These are phyloP conservation scores for Meteorus colon DNA, from an alignment of 2,888 invertebrate species.

Conservation along the genomic window DNA sequence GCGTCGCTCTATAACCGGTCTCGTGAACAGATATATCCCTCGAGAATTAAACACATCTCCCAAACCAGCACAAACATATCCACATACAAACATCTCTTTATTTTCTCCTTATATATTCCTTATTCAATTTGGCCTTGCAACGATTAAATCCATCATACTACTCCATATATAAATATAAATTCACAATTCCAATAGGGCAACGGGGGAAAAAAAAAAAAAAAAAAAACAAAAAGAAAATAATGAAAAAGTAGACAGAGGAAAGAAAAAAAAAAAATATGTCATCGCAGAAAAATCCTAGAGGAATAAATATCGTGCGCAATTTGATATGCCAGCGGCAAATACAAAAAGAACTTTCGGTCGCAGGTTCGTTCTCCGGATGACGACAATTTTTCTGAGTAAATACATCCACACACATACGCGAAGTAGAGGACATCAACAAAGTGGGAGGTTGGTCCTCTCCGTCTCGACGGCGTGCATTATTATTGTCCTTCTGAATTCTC, in stretches of 20 bases:
- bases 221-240: constrained; percentile 37
- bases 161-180: neutral
- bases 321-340: constrained; percentile 45
- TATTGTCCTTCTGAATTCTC: constrained; percentile 69
- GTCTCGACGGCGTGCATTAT: constrained; percentile 53
- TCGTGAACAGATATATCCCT: constrained; percentile 23
- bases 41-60: constrained; percentile 16
- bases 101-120: constrained; percentile 11
- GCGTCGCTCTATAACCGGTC: constrained; percentile 29
- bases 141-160: neutral
- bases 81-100: neutral
- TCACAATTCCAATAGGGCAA: neutral
- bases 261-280: constrained; percentile 2
- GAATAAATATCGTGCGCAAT: constrained; percentile 21
- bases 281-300: constrained; percentile 17
- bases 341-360: constrained; percentile 33
- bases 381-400: constrained; percentile 50
- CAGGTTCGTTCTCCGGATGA: constrained; percentile 57
- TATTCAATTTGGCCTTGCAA: constrained; percentile 7
- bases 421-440: neutral
- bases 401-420: neutral
- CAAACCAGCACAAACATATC: constrained; percentile 13
- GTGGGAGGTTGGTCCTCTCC: constrained; percentile 35
- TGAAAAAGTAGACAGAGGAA: constrained; percentile 16
- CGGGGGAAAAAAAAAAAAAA: constrained; percentile 29